phyloP scores from a whole-genome alignment of 1,140 invertebrate species.

The Archegozetes longisetosus region DNA sequence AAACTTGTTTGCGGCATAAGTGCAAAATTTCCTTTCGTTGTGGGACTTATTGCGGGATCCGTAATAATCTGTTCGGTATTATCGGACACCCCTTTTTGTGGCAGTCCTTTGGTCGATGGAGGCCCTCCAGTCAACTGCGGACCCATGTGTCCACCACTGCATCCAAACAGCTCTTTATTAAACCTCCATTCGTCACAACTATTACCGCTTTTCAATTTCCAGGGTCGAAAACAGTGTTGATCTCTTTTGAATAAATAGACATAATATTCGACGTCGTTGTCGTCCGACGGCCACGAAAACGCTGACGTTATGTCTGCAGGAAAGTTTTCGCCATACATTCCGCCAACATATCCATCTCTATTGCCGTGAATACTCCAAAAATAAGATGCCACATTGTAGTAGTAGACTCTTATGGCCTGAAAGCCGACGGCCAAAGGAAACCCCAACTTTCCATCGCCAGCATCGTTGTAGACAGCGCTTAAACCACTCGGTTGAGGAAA shows the following conservation, averaged over 20 bases:
- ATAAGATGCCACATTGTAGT: not conserved
- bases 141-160: too few relatives aligned
- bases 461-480: not conserved
- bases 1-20: too few relatives aligned
- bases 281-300: not conserved
- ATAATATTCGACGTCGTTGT: not conserved
- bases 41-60: too few relatives aligned
- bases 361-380: not conserved
- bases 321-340: not conserved
- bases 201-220: too few relatives aligned
- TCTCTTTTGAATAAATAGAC: not conserved
- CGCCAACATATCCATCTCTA: not conserved
- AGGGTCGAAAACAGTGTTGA: not conserved
- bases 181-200: too few relatives aligned
- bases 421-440: not conserved
- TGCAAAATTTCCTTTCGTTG: too few relatives aligned
- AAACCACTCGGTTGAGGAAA: not conserved
- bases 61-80: too few relatives aligned
- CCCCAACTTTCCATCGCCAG: not conserved
- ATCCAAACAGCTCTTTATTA: too few relatives aligned
- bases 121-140: too few relatives aligned
- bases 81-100: too few relatives aligned
- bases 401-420: not conserved
- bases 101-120: too few relatives aligned
- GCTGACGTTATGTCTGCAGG: not conserved